Percentiles rank a stretch among this genome's conserved stretches.
These are phyloP conservation scores for Antitype chi DNA, from an alignment of 2,888 invertebrate species.

Conservation along the genomic window DNA sequence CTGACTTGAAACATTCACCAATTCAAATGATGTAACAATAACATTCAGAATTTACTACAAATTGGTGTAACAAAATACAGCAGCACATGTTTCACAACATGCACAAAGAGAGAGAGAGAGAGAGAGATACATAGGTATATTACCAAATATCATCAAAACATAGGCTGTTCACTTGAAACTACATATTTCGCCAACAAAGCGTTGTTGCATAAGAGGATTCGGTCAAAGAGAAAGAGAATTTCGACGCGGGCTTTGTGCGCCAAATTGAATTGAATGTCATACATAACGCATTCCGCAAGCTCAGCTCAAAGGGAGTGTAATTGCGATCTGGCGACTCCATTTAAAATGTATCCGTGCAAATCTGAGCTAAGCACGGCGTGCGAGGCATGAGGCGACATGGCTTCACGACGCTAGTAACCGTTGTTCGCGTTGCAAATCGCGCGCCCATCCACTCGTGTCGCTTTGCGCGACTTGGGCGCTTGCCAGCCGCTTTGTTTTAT, in stretches of 20 bases:
- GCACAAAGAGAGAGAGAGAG: not conserved
- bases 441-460: slow-evolving; percentile 85
- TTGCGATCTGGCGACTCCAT: slow-evolving; percentile 88
- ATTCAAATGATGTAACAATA: slow-evolving; percentile 19
- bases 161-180: slow-evolving; percentile 75
- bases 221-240: slow-evolving; percentile 87
- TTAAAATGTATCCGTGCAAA: slow-evolving; percentile 88
- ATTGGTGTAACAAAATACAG: slow-evolving; percentile 21
- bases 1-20: slow-evolving; percentile 66
- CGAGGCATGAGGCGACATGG: slow-evolving; percentile 68
- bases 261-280: slow-evolving; percentile 89
- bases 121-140: slow-evolving; percentile 10
- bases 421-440: slow-evolving; percentile 81
- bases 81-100: slow-evolving; percentile 32
- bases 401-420: slow-evolving; percentile 69
- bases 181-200: slow-evolving; percentile 81
- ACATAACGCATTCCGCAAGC: slow-evolving; percentile 86
- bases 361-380: slow-evolving; percentile 79
- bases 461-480: slow-evolving; percentile 84
- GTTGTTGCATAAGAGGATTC: slow-evolving; percentile 82
- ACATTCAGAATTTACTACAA: slow-evolving; percentile 22
- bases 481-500: slow-evolving; percentile 89
- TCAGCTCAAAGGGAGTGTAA: slow-evolving; percentile 89
- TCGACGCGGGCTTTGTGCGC: slow-evolving; percentile 86
- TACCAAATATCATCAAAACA: slow-evolving; percentile 68